These are phyloP conservation scores for Molothrus ater DNA, from an alignment of 2,797 vertebrate genomes.

Conservation along the genomic window DNA sequence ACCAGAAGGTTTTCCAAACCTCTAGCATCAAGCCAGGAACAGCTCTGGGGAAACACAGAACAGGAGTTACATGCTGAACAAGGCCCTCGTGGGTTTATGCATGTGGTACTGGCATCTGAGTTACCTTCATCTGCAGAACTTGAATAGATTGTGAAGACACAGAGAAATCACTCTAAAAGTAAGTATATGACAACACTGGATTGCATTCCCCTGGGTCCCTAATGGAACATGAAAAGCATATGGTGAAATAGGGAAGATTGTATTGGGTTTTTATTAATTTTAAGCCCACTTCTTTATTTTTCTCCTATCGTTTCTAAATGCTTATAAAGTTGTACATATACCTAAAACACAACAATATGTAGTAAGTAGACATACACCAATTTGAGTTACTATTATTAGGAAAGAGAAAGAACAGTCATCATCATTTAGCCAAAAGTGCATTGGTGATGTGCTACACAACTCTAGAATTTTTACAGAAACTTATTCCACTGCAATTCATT, in stretches of 20 bases:
- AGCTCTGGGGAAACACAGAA: not conserved
- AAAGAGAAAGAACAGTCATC: not conserved
- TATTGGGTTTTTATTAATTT: not conserved
- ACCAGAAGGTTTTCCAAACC: not conserved
- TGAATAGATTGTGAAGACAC: not conserved
- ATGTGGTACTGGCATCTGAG: not conserved
- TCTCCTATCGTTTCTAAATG: not conserved
- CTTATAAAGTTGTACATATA: not conserved
- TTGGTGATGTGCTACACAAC: not conserved
- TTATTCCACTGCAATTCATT: not conserved
- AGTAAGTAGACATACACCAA: not conserved
- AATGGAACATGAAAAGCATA: not conserved
- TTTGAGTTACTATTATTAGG: not conserved
- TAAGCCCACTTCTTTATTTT: not conserved
- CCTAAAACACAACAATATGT: not conserved
- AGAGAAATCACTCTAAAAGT: not conserved
- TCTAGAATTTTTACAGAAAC: not conserved
- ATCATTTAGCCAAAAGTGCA: not conserved
- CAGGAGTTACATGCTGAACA: not conserved
- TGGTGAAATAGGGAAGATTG: not conserved
- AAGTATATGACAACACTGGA: not conserved
- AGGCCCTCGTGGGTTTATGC: not conserved
- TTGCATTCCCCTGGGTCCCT: not conserved
- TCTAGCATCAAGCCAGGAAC: not conserved
- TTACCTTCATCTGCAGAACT: not conserved